Evolutionary conservation across 2,888 invertebrate species (phyloP).

Genomic region (Apeira syringaria): DNA sequence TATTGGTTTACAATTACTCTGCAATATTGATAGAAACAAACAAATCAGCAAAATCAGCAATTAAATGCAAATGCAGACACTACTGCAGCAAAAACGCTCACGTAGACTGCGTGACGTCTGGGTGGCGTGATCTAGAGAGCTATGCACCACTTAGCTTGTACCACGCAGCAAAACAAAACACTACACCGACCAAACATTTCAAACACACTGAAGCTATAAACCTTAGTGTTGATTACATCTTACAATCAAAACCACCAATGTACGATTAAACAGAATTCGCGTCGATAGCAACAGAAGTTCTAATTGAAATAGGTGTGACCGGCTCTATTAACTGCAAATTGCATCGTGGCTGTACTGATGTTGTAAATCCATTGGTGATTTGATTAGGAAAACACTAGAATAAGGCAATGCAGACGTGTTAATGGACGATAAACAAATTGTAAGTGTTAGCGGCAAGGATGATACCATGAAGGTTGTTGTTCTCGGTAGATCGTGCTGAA

Average conservation of each 20-base stretch:
- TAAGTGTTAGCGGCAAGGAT: slow-evolving; percentile 3
- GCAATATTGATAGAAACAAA: slow-evolving; percentile 20
- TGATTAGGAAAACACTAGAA: slow-evolving; percentile 2
- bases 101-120: slow-evolving; percentile 30
- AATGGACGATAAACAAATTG: slow-evolving; percentile 12
- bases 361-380: slow-evolving; percentile 20
- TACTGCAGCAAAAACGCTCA: slow-evolving; percentile 23
- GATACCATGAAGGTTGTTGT: slow-evolving; percentile 22
- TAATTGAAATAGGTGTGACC: slow-evolving; percentile 18
- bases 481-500: slow-evolving; percentile 18
- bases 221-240: not conserved
- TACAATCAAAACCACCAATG: slow-evolving; percentile 11
- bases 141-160: slow-evolving; percentile 13
- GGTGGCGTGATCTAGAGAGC: slow-evolving; percentile 31
- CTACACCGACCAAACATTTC: not conserved
- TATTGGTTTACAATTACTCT: slow-evolving; percentile 4
- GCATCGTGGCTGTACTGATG: slow-evolving; percentile 17
- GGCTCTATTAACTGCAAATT: slow-evolving; percentile 11
- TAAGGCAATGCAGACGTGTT: not conserved
- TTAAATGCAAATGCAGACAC: slow-evolving; percentile 28
- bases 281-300: not conserved
- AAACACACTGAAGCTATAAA: slow-evolving; percentile 11
- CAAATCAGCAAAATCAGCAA: slow-evolving; percentile 24
- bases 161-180: not conserved
- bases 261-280: not conserved